These are phyloP conservation scores for Drosophila prostipennis DNA, from an alignment of 2,888 invertebrate genomes.

Conservation along the genomic window DNA sequence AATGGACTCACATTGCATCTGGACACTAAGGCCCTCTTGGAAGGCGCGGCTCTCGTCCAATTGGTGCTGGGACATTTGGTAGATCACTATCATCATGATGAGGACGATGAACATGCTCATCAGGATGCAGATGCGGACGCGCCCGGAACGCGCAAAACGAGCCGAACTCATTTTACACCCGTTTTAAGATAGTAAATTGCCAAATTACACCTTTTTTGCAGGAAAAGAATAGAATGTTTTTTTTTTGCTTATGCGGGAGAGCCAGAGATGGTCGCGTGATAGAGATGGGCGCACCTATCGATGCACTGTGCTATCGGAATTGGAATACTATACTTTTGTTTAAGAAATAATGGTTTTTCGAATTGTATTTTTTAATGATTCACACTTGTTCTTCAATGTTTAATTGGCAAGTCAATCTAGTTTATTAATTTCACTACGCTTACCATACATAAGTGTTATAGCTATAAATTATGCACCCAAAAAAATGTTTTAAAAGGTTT, in stretches of 20 bases:
- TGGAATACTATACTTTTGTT: no score
- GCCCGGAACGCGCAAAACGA: constrained; percentile 86
- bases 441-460: no score
- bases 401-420: no score
- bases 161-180: constrained; percentile 82
- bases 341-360: no score
- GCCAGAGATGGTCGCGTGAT: not conserved
- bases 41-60: constrained; percentile 86
- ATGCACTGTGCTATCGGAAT: no score
- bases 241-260: constrained; percentile 33
- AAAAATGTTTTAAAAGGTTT: no score
- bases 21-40: constrained; percentile 86
- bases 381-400: no score
- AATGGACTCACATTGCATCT: constrained; percentile 86
- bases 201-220: constrained; percentile 31
- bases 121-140: constrained; percentile 86
- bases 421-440: no score
- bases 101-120: constrained; percentile 85
- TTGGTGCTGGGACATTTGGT: constrained; percentile 86
- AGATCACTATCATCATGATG: constrained; percentile 86
- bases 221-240: constrained; percentile 46
- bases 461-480: no score
- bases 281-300: not conserved
- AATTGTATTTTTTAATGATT: no score
- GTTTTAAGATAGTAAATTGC: constrained; percentile 12